Percentiles rank a stretch among this genome's conserved stretches.
Evolutionary conservation across 2,797 vertebrate genomes (phyloP).

Genomic region (Trachops cirrhosus): DNA sequence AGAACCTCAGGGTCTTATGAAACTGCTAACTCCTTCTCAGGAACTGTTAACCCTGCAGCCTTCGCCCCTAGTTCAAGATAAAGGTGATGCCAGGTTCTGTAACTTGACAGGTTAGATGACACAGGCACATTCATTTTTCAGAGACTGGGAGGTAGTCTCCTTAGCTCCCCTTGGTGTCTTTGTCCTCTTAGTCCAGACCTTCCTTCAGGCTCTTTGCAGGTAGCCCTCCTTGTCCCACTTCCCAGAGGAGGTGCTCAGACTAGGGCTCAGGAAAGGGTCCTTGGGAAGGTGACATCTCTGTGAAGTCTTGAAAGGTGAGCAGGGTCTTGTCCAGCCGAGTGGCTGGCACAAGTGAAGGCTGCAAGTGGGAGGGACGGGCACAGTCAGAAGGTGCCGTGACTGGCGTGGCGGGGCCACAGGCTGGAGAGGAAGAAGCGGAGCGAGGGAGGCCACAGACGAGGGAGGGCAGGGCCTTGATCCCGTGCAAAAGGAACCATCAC

Average conservation of each 20-base stretch:
- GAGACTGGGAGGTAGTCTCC: fast-evolving
- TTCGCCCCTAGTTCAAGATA: neutral
- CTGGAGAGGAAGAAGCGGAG: neutral
- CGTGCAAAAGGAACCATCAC: neutral
- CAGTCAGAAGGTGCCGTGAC: neutral
- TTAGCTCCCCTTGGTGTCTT: neutral
- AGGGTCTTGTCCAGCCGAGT: neutral
- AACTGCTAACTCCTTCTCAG: neutral
- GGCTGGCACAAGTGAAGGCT: neutral
- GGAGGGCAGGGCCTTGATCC: neutral
- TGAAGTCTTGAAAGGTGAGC: slow-evolving; percentile 1
- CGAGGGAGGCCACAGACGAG: neutral
- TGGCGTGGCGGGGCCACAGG: fast-evolving
- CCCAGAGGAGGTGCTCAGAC: neutral
- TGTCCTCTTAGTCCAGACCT: neutral
- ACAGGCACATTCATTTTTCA: neutral
- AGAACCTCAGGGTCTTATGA: neutral
- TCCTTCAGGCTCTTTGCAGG: neutral
- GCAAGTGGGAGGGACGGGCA: neutral
- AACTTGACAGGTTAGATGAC: neutral
- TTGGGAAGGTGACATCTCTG: neutral
- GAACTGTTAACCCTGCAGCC: neutral
- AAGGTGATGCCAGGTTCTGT: neutral
- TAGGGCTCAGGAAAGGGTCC: neutral
- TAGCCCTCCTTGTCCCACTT: neutral